Conservation (phyloP, 2,797 vertebrate genomes). For the Clarias laeviceps region DNA sequence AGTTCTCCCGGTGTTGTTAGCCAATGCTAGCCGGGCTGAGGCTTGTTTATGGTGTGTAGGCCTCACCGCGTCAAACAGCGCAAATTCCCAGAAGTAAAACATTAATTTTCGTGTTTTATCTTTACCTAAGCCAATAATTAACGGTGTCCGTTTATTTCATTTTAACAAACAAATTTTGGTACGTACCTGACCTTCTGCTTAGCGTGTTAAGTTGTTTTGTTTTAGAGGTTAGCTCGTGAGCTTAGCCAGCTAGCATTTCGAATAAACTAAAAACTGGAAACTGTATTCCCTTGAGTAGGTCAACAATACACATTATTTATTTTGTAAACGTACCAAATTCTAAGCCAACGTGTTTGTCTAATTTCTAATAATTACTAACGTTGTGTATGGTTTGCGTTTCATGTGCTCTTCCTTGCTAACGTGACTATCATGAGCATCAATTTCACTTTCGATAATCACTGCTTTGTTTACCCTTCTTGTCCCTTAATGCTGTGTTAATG, state of each 20-base stretch:
- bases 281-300: too few relatives aligned
- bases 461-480: not conserved
- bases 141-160: not conserved
- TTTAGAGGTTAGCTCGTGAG: not conserved
- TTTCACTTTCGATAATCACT: not conserved
- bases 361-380: too few relatives aligned
- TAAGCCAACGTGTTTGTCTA: not conserved
- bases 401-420: not conserved
- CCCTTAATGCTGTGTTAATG: not conserved
- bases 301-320: too few relatives aligned
- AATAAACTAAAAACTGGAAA: too few relatives aligned
- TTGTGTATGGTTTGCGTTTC: too few relatives aligned
- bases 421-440: not conserved
- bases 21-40: constrained; percentile 74
- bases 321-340: not conserved
- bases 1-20: constrained; percentile 45
- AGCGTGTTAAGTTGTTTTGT: not conserved
- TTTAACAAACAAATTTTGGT: not conserved
- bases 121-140: too few relatives aligned
- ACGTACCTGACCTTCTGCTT: not conserved
- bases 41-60: constrained; percentile 44
- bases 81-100: not conserved
- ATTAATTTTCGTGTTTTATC: too few relatives aligned
- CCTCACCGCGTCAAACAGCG: constrained; percentile 25
- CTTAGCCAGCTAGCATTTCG: not conserved